These are phyloP conservation scores for Thysanoteuthis rhombus DNA, from an alignment of 2,888 invertebrate species.

Conservation along the genomic window DNA sequence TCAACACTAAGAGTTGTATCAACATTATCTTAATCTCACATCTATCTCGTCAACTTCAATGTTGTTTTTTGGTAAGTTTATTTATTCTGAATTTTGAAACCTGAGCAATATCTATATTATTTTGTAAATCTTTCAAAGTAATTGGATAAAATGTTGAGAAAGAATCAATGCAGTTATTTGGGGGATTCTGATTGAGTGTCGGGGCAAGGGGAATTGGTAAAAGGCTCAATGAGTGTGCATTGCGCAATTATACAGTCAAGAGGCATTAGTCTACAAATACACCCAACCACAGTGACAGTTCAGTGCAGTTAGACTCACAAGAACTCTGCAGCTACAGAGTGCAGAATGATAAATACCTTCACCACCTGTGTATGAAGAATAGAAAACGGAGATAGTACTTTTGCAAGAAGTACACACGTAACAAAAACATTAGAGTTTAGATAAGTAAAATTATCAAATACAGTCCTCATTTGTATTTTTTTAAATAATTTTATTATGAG, in stretches of 20 bases:
- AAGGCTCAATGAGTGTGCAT: constrained; percentile 24
- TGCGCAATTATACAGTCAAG: constrained; percentile 25
- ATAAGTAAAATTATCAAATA: not conserved
- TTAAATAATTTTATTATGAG: not conserved
- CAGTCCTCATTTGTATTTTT: not conserved
- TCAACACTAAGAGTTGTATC: too few relatives aligned
- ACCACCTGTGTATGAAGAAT: constrained; percentile 25
- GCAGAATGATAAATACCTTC: constrained; percentile 28
- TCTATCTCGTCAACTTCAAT: too few relatives aligned
- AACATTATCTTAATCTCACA: not conserved
- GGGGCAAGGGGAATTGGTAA: not conserved
- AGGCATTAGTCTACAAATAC: constrained; percentile 17
- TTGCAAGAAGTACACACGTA: not conserved
- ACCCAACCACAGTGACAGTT: not conserved
- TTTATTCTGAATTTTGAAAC: not conserved
- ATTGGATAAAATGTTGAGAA: not conserved
- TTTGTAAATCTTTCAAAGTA: not conserved
- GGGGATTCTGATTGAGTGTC: not conserved
- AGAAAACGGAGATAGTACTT: constrained; percentile 23
- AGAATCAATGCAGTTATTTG: not conserved
- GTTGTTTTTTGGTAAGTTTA: not conserved
- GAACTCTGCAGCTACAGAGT: constrained; percentile 23
- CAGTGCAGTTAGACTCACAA: constrained; percentile 22
- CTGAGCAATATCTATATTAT: not conserved
- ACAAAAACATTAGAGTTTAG: constrained; percentile 1